These are phyloP conservation scores for Tetranychus piercei DNA, from an alignment of 2,888 invertebrate genomes.

Conservation along the genomic window DNA sequence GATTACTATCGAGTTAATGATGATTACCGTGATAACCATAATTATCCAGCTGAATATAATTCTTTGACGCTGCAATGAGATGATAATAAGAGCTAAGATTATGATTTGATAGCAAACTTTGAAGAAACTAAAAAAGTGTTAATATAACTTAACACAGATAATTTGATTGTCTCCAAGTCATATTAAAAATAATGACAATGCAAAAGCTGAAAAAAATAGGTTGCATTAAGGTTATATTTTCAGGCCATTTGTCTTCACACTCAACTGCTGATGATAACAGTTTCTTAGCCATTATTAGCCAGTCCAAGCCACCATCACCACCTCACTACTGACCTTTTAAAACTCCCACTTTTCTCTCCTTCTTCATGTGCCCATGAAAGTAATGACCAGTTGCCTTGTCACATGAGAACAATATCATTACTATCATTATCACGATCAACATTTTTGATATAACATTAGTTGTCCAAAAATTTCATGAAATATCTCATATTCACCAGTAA, in stretches of 20 bases:
- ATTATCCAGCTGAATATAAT: no score
- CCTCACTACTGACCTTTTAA: neutral
- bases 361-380: neutral
- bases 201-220: neutral
- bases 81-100: no score
- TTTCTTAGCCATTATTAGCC: neutral
- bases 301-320: neutral
- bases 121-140: no score
- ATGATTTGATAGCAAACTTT: no score
- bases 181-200: neutral
- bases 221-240: neutral
- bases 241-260: conserved; percentile 6
- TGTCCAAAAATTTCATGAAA: no score
- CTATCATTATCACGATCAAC: neutral
- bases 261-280: neutral
- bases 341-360: neutral
- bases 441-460: neutral
- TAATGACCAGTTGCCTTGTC: neutral
- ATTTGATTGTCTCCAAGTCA: neutral
- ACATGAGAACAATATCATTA: neutral
- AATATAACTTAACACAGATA: neutral
- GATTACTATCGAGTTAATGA: no score
- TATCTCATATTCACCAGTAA: no score
- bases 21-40: no score
- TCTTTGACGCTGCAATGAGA: no score